These are phyloP conservation scores for Arothron firmamentum DNA, from an alignment of 2,113 vertebrate species.

Conservation along the genomic window DNA sequence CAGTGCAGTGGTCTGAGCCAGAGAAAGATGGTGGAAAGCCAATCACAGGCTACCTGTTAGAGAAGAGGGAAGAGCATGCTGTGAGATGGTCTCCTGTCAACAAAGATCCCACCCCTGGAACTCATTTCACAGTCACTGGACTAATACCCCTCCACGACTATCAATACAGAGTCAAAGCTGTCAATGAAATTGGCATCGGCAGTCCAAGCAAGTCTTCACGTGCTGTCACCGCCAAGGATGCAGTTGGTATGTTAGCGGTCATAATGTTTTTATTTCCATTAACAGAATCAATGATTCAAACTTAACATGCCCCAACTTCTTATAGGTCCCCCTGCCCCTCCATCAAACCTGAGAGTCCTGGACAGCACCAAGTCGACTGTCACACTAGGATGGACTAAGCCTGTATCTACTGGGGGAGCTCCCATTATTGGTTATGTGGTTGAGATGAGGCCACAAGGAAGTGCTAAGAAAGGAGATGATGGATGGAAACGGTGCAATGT, in stretches of 20 bases:
- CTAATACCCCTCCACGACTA: constrained; percentile 92
- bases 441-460: constrained; percentile 83
- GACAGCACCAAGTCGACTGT: constrained; percentile 89
- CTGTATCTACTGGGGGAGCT: constrained; percentile 89
- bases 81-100: constrained; percentile 89
- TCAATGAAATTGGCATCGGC: constrained; percentile 94
- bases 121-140: constrained; percentile 86
- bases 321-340: constrained; percentile 91
- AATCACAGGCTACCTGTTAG: constrained; percentile 91
- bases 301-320: constrained; percentile 19
- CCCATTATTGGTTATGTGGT: constrained; percentile 95
- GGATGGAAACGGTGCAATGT: constrained; percentile 95
- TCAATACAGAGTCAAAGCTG: constrained; percentile 95
- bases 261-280: not conserved
- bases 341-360: constrained; percentile 87
- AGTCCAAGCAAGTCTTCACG: constrained; percentile 90
- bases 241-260: constrained; percentile 82
- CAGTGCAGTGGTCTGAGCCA: constrained; percentile 90
- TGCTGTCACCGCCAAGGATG: constrained; percentile 88
- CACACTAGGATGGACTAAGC: constrained; percentile 89
- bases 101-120: constrained; percentile 83
- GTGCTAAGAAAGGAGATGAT: constrained; percentile 83
- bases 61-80: constrained; percentile 90
- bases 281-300: not conserved
- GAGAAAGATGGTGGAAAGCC: constrained; percentile 93